phyloP scores from a whole-genome alignment of 2,797 vertebrate genomes.

The Rhynchotus rufescens region DNA sequence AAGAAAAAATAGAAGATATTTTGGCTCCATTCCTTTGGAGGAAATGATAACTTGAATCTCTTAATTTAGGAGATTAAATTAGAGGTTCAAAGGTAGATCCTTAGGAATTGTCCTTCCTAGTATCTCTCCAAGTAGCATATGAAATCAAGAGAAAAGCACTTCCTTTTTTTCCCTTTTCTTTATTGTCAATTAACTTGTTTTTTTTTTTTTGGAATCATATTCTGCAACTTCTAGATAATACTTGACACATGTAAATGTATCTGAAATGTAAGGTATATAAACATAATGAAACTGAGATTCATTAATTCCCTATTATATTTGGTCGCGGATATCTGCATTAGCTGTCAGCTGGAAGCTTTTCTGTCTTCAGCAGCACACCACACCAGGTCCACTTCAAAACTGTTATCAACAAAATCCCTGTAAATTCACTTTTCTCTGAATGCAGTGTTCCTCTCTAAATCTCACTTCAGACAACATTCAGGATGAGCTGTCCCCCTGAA shows the following conservation, averaged over 20 bases:
- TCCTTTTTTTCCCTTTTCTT: background rate
- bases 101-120: background rate
- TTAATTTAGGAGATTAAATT: background rate
- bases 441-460: constrained; percentile 23
- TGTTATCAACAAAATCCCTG: constrained; percentile 4
- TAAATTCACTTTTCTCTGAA: constrained; percentile 32
- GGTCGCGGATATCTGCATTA: background rate
- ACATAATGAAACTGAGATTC: background rate
- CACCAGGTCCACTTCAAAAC: constrained; percentile 8
- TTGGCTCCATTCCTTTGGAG: background rate
- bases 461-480: constrained; percentile 41
- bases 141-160: background rate
- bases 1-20: background rate
- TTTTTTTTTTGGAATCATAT: background rate
- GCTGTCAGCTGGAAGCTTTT: constrained; percentile 24
- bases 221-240: background rate
- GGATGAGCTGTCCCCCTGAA: constrained; percentile 1
- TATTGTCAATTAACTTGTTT: background rate
- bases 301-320: background rate
- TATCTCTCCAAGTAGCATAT: background rate
- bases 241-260: background rate
- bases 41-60: background rate
- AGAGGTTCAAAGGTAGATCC: background rate
- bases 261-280: background rate
- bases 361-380: background rate